phyloP scores from a whole-genome alignment of 2,797 vertebrate genomes.

The Siniperca undulata region DNA sequence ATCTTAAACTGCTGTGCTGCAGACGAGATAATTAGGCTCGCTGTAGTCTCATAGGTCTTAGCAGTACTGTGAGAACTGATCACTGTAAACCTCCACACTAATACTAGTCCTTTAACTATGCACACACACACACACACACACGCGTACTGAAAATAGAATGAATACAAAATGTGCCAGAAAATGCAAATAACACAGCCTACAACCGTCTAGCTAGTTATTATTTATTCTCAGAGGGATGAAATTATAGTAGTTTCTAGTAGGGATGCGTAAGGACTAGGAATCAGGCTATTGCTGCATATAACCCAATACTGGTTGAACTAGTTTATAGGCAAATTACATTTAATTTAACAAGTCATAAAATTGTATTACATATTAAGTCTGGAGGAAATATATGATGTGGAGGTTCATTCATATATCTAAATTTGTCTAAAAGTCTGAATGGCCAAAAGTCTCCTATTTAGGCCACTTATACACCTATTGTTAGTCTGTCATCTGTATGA shows the following conservation, averaged over 20 bases:
- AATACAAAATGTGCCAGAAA: conserved; percentile 12
- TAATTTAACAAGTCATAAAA: neutral
- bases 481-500: neutral
- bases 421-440: neutral
- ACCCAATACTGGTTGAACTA: neutral
- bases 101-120: conserved; percentile 17
- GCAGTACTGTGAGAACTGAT: conserved; percentile 12
- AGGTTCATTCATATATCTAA: neutral
- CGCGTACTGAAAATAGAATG: neutral
- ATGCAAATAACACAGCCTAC: conserved; percentile 19
- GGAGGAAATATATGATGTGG: neutral
- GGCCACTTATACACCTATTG: neutral
- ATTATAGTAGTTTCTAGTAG: conserved; percentile 7
- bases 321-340: neutral
- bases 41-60: neutral
- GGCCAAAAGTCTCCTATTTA: neutral
- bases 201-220: conserved; percentile 11
- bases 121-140: neutral
- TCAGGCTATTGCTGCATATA: neutral
- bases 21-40: conserved; percentile 21
- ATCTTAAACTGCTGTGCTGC: neutral
- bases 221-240: neutral
- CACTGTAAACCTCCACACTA: conserved; percentile 21
- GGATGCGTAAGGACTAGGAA: neutral
- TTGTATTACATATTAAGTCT: neutral